These are phyloP conservation scores for Helostoma temminkii DNA, from an alignment of 2,797 vertebrate genomes.

Conservation along the genomic window DNA sequence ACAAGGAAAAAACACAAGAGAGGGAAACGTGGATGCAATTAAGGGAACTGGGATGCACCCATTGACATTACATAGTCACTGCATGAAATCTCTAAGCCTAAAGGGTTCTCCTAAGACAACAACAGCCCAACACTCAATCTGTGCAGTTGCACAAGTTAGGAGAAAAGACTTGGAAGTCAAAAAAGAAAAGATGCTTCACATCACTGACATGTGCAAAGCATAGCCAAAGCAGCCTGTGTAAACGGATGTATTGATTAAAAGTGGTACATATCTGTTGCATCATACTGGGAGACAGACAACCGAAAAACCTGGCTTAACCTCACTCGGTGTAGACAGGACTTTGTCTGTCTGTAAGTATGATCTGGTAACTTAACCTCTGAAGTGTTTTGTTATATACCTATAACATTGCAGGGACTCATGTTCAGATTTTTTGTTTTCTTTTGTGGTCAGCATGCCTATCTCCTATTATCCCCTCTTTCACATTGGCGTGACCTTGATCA, in stretches of 20 bases:
- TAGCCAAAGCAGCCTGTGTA: slow-evolving; percentile 9
- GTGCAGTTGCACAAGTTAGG: background rate
- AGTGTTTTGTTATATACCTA: background rate
- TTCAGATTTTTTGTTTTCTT: background rate
- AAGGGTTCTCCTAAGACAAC: background rate
- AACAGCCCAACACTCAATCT: background rate
- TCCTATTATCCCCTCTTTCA: background rate
- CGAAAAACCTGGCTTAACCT: background rate
- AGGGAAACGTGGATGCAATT: too few species aligned
- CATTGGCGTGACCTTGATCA: background rate
- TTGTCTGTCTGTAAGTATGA: background rate
- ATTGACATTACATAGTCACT: slow-evolving; percentile 1
- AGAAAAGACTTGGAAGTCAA: background rate
- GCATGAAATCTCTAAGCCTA: background rate
- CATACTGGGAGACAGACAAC: background rate
- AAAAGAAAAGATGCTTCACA: background rate
- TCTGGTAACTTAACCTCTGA: background rate
- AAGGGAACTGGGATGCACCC: too few species aligned
- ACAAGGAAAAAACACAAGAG: too few species aligned
- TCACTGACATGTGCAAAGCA: background rate
- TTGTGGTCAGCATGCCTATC: background rate
- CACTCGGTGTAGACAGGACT: background rate
- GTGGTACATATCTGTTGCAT: background rate
- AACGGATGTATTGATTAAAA: slow-evolving; percentile 16
- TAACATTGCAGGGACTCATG: background rate